Evolutionary conservation across 2,113 vertebrate genomes (phyloP), one percentile per base, ranked within the genome.

Genomic region (Xenopus laevis): DNA sequence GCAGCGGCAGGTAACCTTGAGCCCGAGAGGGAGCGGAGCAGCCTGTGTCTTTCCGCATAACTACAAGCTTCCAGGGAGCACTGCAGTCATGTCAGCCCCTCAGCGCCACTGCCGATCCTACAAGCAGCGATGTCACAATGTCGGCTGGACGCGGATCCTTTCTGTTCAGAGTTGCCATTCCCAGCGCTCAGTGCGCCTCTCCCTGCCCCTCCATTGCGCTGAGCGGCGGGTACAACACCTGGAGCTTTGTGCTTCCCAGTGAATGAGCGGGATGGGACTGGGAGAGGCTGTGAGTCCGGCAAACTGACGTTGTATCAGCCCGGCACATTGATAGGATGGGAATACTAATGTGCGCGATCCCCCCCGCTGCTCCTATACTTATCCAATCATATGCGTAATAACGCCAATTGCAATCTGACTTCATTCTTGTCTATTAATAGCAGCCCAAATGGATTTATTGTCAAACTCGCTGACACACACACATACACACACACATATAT

Each of bases 31-130:
- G 79, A 81, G 80, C 76, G 79, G 86, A 81, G 87, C 79, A 78
- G 79, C 84, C 84, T 82, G 84, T 73, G 90, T 85, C 79, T 85
- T 85, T 90, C 93, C 86, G 93, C 95, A 95, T 94, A 84, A 86
- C 88, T 82, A 81, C 68, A 78, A 83, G 88, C 87, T 1, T 82
- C 83, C 81, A 79, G 84, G 83, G 85, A 27, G 15, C 47, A 30
- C 46, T 16, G 20, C 33, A 9, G 52, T 17, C 23, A 61, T 57
- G 64, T 78, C 79, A 83, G 82, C 82, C 91, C 82, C 86, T 88
- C 90, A 87, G 85, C 83, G 82, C 86, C 89, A 87, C 89, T 76
- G 86, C 85, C 69, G 77, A 71, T 79, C 83, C 78, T 40, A 40
- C 33, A 27, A 27, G 23, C 13, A 87, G 83, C 80, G 79, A 85